phyloP scores from a whole-genome alignment of 2,797 vertebrate species.

The Gastrophryne carolinensis region DNA sequence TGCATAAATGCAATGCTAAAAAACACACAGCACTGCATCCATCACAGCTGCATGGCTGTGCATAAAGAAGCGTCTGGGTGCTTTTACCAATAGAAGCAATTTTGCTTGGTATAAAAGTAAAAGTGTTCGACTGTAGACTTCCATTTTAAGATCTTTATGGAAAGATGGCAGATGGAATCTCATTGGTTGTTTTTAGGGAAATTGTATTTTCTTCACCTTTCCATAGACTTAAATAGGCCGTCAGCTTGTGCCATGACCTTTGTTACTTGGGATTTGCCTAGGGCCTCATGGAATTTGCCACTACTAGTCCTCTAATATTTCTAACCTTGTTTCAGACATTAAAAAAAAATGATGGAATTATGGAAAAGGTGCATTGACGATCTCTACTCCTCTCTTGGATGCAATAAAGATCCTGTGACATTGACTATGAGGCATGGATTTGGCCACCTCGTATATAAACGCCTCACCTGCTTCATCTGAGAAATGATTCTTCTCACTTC shows the following conservation, averaged over 20 bases:
- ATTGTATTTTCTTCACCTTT: neutral
- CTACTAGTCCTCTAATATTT: neutral
- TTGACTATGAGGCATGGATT: slow-evolving; percentile 20
- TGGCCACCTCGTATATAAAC: neutral
- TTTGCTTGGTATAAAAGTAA: no score
- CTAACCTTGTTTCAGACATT: neutral
- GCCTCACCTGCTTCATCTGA: slow-evolving; percentile 48
- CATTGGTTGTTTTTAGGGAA: neutral
- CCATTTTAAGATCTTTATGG: no score
- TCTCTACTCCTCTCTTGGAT: neutral
- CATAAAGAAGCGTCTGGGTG: no score
- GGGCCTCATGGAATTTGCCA: neutral
- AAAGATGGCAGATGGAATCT: no score
- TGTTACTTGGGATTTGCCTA: no score
- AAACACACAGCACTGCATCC: no score
- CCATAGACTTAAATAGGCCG: neutral
- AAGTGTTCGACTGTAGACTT: no score
- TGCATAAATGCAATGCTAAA: no score
- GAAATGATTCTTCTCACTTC: slow-evolving; percentile 38
- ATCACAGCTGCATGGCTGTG: no score
- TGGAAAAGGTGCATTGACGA: neutral
- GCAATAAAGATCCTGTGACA: slow-evolving; percentile 15
- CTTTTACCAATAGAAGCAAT: no score
- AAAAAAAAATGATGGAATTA: neutral
- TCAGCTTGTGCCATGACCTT: neutral